phyloP scores from a whole-genome alignment of 2,113 vertebrate genomes.

The Calypte anna region DNA sequence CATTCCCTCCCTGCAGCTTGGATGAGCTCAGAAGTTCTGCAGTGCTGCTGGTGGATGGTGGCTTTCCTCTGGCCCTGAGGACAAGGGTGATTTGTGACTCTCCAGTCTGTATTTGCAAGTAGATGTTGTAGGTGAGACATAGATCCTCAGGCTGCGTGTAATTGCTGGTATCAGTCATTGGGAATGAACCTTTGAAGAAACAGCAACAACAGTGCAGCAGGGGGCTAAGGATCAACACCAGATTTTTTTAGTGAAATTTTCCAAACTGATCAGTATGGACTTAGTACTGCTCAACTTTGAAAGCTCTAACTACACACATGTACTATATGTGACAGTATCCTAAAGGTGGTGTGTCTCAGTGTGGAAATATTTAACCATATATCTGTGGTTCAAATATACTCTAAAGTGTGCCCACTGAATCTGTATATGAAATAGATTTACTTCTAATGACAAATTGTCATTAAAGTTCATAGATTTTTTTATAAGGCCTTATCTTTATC shows the following conservation, averaged over 20 bases:
- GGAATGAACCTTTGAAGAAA: neutral
- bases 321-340: neutral
- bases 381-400: neutral
- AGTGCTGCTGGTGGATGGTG: neutral
- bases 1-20: neutral
- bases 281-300: neutral
- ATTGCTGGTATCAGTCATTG: neutral
- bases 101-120: neutral
- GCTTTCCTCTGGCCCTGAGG: neutral
- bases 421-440: neutral
- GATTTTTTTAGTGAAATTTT: neutral
- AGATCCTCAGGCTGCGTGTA: neutral
- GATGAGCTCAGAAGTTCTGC: neutral
- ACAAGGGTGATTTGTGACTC: neutral
- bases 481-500: neutral
- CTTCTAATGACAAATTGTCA: neutral
- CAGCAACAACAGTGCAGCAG: neutral
- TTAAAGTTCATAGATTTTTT: neutral
- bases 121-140: neutral
- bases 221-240: neutral
- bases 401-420: neutral
- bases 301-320: neutral
- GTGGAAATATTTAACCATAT: neutral
- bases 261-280: neutral
- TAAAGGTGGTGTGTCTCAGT: neutral